Evolutionary conservation across 2,113 vertebrate genomes (phyloP), one percentile per base, ranked within the genome.

Genomic region (Platichthys stellatus): DNA sequence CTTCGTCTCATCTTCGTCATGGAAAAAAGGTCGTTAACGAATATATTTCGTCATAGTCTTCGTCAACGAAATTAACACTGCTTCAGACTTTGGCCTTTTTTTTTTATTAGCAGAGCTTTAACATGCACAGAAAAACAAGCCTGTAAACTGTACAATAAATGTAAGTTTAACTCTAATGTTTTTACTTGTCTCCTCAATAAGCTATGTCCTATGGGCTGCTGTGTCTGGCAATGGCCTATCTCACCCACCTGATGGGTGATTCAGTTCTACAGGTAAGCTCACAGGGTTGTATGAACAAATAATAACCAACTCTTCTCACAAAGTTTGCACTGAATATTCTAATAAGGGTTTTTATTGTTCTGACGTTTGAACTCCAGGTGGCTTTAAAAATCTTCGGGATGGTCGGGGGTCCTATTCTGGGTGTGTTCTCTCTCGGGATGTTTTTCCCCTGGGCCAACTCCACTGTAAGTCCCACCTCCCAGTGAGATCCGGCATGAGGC

Each of bases 321-420:
- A 1, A 6, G 10, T 61, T 13, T 24, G 31, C 5, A 7, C 31
- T 31, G 31, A 31, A 31, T 31, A 31, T 14, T 49, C 17, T n/a
- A 10, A 9, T n/a, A 9, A 8, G n/a, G 21, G 20, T 54, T 31
- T 31, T 31, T 9, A 9, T 3, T n/a, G 14, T 54, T 54, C 1
- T 5, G 0, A 5, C 54, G n/a, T 63, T 63, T 71, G 13, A 72
- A 56, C 47, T 81, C 9, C 84, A 99, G 97, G 96, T 95, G 0
- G 97, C 97, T 69, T 80, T 98, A 80, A 98, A 97, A 89, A 97
- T 99, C 91, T 98, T 98, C 0, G 97, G 97, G 73, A 97, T 98
- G 95, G 93, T 98, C 0, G 97, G 97, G 0, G 97, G 97, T 0
- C 97, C 97, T 0, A 92, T 97, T 57, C 94, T 98, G 0, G 97